Evolutionary conservation across 2,888 invertebrate species (phyloP).

Genomic region (Athalia circularis): DNA sequence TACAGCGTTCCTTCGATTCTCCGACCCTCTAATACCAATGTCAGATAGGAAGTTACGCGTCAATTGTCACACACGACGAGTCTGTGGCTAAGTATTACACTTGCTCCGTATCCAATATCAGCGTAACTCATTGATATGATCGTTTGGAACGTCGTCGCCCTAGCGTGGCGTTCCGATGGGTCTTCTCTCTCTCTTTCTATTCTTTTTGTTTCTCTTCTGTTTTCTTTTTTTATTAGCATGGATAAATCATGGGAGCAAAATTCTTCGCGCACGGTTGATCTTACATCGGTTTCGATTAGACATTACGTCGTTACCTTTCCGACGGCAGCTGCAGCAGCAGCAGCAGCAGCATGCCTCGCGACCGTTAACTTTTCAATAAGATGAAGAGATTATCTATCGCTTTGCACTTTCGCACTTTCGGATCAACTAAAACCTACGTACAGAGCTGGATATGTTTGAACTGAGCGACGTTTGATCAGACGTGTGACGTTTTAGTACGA

Average conservation of each 20-base stretch:
- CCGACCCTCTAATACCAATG: no score
- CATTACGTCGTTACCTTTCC: constrained; percentile 21
- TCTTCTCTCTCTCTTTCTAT: no score
- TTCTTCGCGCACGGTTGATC: constrained; percentile 31
- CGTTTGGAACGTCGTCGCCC: no score
- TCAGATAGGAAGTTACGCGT: not conserved
- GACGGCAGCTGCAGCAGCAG: constrained; percentile 14
- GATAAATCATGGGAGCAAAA: constrained; percentile 9
- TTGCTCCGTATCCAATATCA: no score
- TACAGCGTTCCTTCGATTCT: not conserved
- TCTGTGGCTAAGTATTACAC: no score
- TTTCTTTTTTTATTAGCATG: not conserved
- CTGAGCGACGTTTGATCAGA: not conserved
- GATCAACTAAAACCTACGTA: constrained; percentile 11
- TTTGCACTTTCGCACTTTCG: constrained; percentile 5
- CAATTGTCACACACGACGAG: not conserved
- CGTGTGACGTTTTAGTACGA: not conserved
- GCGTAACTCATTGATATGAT: no score
- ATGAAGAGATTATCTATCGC: not conserved
- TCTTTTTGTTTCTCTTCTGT: not conserved
- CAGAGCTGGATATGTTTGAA: no score
- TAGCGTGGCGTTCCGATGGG: no score
- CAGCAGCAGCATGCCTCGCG: not conserved
- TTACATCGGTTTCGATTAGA: constrained; percentile 39
- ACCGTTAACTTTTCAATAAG: constrained; percentile 23